A percentile compares a stretch with the other conserved stretches of the same genome.
Conservation (phyloP, 2,888 invertebrate species). For the Cremastinae sp. region DNA sequence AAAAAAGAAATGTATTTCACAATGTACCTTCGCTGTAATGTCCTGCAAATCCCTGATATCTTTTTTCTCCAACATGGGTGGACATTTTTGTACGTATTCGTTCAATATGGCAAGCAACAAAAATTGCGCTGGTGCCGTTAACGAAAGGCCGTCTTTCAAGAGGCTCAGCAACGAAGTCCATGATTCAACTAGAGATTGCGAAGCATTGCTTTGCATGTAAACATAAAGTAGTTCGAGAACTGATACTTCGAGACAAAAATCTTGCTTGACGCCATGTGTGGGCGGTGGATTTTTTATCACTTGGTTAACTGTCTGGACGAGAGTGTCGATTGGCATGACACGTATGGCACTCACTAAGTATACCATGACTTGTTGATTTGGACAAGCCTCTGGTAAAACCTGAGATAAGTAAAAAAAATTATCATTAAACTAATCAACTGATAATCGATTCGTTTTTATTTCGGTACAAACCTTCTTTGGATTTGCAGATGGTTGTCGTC, state of each 20-base stretch:
- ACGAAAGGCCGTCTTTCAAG: conserved; percentile 87
- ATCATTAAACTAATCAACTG: background rate
- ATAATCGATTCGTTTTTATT: background rate
- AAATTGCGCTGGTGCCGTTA: conserved; percentile 90
- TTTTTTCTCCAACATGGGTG: conserved; percentile 88
- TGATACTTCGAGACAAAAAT: conserved; percentile 87
- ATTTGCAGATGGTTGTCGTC: conserved; percentile 81
- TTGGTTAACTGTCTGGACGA: conserved; percentile 90
- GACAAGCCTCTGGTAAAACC: conserved; percentile 84
- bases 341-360: conserved; percentile 90
- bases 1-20: background rate
- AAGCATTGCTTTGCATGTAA: conserved; percentile 86
- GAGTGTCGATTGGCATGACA: conserved; percentile 91
- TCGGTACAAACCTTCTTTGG: conserved; percentile 77
- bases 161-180: conserved; percentile 89
- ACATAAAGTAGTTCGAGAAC: conserved; percentile 90
- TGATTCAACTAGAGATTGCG: conserved; percentile 87
- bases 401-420: conserved; percentile 69
- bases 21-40: conserved; percentile 84
- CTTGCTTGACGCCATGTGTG: conserved; percentile 83
- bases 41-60: conserved; percentile 91
- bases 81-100: conserved; percentile 91
- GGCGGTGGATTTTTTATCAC: conserved; percentile 90
- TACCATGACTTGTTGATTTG: conserved; percentile 88
- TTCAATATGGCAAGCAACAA: conserved; percentile 89